Conservation (phyloP, 2,797 vertebrate genomes). For the Ptychobarbus kaznakovi region DNA sequence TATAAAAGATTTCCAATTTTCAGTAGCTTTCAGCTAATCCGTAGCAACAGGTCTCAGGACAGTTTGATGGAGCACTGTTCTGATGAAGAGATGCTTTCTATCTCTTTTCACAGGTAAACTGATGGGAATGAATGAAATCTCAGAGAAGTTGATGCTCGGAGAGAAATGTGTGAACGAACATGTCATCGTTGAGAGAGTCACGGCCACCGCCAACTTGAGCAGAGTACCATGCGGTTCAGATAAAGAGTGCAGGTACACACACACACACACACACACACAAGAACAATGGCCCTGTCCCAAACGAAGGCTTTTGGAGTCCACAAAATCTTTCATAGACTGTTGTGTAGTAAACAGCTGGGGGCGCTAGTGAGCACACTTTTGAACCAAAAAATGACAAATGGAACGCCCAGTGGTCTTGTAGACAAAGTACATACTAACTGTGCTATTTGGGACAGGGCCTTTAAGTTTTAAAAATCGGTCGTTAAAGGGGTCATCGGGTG, state of each 20-base stretch:
- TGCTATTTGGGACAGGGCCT: background rate
- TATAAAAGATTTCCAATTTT: background rate
- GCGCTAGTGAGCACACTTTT: background rate
- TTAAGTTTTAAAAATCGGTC: too few species aligned
- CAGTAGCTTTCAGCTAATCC: background rate
- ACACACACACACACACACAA: background rate
- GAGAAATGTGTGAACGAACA: slow-evolving; percentile 85
- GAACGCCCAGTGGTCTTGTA: background rate
- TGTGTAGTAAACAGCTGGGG: background rate
- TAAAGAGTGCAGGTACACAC: slow-evolving; percentile 89
- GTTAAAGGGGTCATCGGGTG: too few species aligned
- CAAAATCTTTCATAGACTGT: background rate
- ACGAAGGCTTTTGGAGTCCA: background rate
- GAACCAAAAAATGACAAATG: background rate
- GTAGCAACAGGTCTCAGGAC: background rate
- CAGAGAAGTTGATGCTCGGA: slow-evolving; percentile 85
- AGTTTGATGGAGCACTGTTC: background rate
- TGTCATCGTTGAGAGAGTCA: slow-evolving; percentile 88
- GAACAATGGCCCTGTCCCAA: background rate
- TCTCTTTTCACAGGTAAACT: slow-evolving; percentile 85
- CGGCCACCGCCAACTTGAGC: slow-evolving; percentile 86
- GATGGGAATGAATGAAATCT: slow-evolving; percentile 97
- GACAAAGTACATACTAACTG: background rate
- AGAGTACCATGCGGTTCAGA: slow-evolving; percentile 91
- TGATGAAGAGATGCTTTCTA: background rate